A percentile compares a stretch with the other conserved stretches of the same genome.
Conservation (phyloP, 2,888 invertebrate genomes). For the Melanophora roralis region DNA sequence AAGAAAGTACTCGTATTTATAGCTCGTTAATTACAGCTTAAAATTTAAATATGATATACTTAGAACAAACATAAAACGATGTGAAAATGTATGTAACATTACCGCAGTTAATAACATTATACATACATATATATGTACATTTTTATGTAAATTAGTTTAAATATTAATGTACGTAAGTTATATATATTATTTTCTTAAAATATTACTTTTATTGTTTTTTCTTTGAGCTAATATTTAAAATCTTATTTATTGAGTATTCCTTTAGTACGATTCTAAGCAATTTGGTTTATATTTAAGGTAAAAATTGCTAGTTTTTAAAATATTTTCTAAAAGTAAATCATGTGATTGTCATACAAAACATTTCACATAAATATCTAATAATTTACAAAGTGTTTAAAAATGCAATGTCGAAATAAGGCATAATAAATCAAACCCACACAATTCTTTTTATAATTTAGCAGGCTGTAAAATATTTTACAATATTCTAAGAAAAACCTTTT, state of each 20-base stretch:
- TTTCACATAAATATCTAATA: slow-evolving; percentile 77
- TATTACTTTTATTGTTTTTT: slow-evolving; percentile 33
- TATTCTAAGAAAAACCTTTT: no score
- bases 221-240: slow-evolving; percentile 59
- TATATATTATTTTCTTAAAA: slow-evolving; percentile 44
- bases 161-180: slow-evolving; percentile 45
- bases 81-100: no score
- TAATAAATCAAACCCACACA: no score
- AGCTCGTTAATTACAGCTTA: slow-evolving; percentile 62
- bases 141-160: slow-evolving; percentile 33
- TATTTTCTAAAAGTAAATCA: slow-evolving; percentile 67
- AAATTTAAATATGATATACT: slow-evolving; percentile 20
- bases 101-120: not conserved
- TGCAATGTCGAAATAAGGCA: no score
- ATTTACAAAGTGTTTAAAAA: slow-evolving; percentile 69
- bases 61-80: not conserved
- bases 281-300: no score
- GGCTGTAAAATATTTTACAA: no score
- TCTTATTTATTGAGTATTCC: slow-evolving; percentile 43
- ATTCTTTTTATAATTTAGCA: no score
- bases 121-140: not conserved
- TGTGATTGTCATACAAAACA: slow-evolving; percentile 78
- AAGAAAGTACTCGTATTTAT: no score
- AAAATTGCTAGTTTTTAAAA: slow-evolving; percentile 36
- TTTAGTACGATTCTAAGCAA: slow-evolving; percentile 45